Conservation (phyloP, 1,140 invertebrate species). For the Neodiprion lecontei region DNA sequence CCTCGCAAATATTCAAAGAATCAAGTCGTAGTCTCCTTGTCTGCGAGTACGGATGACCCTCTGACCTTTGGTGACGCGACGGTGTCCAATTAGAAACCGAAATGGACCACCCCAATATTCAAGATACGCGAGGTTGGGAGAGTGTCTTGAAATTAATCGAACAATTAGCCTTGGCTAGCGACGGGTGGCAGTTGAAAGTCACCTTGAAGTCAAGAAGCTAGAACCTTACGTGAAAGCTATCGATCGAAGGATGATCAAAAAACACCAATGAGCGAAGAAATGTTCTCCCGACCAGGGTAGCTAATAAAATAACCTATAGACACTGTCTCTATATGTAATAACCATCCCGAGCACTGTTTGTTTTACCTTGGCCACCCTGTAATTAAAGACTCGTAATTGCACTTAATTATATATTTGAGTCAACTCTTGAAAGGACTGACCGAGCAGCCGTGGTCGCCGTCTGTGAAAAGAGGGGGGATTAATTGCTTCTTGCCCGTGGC, state of each 20-base stretch:
- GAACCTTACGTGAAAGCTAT: neutral
- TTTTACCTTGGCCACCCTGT: conserved; percentile 5
- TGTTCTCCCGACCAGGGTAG: too few relatives aligned
- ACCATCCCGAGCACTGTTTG: conserved; percentile 8
- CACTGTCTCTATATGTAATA: conserved; percentile 4
- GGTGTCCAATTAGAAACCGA: neutral
- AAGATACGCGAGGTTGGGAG: neutral
- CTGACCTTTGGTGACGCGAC: neutral
- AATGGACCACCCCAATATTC: neutral
- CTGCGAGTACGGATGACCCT: too few relatives aligned
- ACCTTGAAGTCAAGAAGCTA: neutral
- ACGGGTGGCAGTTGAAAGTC: neutral
- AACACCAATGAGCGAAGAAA: neutral
- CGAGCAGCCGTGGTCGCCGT: neutral
- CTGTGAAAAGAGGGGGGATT: neutral
- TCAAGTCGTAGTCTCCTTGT: too few relatives aligned
- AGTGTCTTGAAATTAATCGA: neutral
- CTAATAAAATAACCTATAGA: conserved; percentile 11
- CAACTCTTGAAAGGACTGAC: neutral
- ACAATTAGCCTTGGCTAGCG: neutral
- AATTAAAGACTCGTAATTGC: conserved; percentile 10
- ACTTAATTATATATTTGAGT: conserved; percentile 9
- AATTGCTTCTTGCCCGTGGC: neutral
- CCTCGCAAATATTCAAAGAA: too few relatives aligned
- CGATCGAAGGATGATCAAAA: neutral